Conservation (phyloP, 2,888 invertebrate genomes). For the Pherbina coryleti region DNA sequence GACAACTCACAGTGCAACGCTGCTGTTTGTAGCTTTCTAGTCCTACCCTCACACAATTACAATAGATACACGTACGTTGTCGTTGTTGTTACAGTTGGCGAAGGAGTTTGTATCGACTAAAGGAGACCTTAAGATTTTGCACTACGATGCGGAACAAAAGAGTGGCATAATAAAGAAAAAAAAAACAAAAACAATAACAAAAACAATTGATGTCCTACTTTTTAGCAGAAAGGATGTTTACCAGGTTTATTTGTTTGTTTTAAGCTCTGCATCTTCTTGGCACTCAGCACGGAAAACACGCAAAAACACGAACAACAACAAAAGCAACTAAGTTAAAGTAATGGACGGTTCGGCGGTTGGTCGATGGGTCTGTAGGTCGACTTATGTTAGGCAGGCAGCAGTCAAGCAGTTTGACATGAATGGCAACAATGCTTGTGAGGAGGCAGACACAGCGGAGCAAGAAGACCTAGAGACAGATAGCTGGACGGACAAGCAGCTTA, state of each 20-base stretch:
- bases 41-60: too few species aligned
- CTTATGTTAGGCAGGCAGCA: neutral
- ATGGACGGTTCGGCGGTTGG: neutral
- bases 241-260: conserved; percentile 54
- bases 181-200: neutral
- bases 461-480: neutral
- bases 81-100: too few species aligned
- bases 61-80: too few species aligned
- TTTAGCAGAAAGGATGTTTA: conserved; percentile 49
- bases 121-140: conserved; percentile 1
- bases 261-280: conserved; percentile 35
- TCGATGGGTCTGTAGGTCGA: neutral
- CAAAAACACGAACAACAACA: neutral
- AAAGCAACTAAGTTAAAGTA: neutral
- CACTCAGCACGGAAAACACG: conserved; percentile 16
- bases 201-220: conserved; percentile 39
- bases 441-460: neutral
- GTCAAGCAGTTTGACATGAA: neutral
- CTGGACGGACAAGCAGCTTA: neutral
- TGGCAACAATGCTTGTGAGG: neutral
- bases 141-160: neutral
- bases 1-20: too few species aligned
- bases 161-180: neutral
- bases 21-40: too few species aligned
- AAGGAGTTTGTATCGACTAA: too few species aligned